Base-by-base conservation (phyloP, 2,113 vertebrate species). In the Saccopteryx bilineata region DNA sequence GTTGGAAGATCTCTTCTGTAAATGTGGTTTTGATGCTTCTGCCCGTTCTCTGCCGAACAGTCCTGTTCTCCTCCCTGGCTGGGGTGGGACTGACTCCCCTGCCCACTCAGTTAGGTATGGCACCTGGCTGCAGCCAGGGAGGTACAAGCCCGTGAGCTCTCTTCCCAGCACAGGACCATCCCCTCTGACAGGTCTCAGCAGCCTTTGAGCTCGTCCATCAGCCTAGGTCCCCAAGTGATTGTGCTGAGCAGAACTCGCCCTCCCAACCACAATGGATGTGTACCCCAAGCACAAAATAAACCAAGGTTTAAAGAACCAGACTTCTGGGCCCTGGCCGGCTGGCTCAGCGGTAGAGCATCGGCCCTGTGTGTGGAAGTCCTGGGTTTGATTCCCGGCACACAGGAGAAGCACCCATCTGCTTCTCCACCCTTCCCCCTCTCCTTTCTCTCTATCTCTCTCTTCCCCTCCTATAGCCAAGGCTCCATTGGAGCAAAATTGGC, bases 21-120 rank as follows among this genome's bases (percentile, higher is more conserved):
- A 9, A 58, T 5, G 12, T 10, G 24, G 17, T 26, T 54, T 63
- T 61, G 14, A 11, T 12, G 4, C 28, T 19, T 5, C 26, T 24
- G 19, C 28, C 60, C 2, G 46, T n/a, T 39, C 39, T 39, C 39
- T 39, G 39, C 39, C 26, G 11, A 1, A 24, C 2, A 33, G 1
- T 12, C n/a, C 46, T 5, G 10, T 33, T 81, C 39, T 12, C 28
- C 24, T 17, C n/a, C 15, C 66, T 33, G 66, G 72, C 7, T 5
- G 2, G 18, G 12, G 11, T 0, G 39, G 23, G 14, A 60, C 26
- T 15, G 58, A 60, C 19, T 0, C 10, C 10, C 56, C 61, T 15
- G 8, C 2, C 17, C 52, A 0, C 58, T 46, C 15, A 72, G 7
- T 13, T 3, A 15, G 48, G 23, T 6, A 7, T 1, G 9, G 39